Conservation (phyloP, 2,113 vertebrate species). For the Albula glossodonta region DNA sequence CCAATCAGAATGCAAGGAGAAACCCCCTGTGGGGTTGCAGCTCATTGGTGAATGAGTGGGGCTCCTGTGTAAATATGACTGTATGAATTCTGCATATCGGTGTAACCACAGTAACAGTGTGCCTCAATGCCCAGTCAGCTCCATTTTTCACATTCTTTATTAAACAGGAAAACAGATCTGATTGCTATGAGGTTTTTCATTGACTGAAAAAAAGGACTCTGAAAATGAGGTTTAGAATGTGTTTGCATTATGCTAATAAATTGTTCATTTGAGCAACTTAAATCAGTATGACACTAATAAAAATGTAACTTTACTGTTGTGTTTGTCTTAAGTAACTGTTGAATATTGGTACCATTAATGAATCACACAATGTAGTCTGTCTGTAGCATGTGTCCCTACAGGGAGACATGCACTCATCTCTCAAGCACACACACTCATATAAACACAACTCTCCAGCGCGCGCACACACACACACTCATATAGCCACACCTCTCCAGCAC, state of each 20-base stretch:
- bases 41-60: conserved; percentile 38
- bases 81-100: conserved; percentile 87
- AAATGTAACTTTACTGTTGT: conserved; percentile 42
- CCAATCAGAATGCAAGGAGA: neutral
- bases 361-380: too few relatives aligned
- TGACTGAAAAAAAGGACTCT: conserved; percentile 76
- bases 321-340: too few relatives aligned
- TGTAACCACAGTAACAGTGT: conserved; percentile 96
- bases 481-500: too few relatives aligned
- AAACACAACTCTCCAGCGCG: too few relatives aligned
- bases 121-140: conserved; percentile 91
- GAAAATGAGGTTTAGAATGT: conserved; percentile 69
- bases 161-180: conserved; percentile 74
- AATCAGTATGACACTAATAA: conserved; percentile 96
- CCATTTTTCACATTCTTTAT: conserved; percentile 80
- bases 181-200: conserved; percentile 83
- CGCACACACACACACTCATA: too few relatives aligned
- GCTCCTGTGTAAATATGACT: conserved; percentile 71
- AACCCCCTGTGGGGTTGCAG: neutral
- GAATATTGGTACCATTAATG: too few relatives aligned
- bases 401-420: too few relatives aligned
- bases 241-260: conserved; percentile 85
- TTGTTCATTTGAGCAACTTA: conserved; percentile 82
- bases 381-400: too few relatives aligned
- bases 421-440: too few relatives aligned